These are phyloP conservation scores for Listronotus bonariensis DNA, from an alignment of 1,140 invertebrate species.

Conservation along the genomic window DNA sequence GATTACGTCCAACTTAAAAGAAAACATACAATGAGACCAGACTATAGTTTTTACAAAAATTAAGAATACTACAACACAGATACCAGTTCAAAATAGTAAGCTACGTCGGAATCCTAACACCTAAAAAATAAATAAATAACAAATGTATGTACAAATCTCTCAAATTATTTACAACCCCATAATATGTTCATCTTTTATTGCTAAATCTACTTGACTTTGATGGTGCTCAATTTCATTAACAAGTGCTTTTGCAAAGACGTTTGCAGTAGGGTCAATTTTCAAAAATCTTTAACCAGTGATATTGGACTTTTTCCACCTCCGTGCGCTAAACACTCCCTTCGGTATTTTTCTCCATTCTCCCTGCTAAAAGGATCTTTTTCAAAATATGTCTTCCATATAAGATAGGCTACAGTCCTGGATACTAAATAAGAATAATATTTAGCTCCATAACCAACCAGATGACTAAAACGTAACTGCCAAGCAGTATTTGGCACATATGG, in stretches of 20 bases:
- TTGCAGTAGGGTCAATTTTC: conserved; percentile 68
- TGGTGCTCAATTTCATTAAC: conserved; percentile 63
- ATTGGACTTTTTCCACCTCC: conserved; percentile 86
- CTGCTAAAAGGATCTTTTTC: conserved; percentile 80
- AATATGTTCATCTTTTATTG: conserved; percentile 20
- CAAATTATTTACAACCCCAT: background rate
- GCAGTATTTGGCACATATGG: conserved; percentile 89
- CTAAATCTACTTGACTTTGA: conserved; percentile 41
- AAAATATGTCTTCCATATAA: conserved; percentile 93
- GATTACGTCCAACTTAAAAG: no score
- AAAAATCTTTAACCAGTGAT: conserved; percentile 73
- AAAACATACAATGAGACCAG: no score
- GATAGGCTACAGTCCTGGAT: conserved; percentile 89
- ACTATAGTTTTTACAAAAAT: no score
- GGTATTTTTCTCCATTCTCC: conserved; percentile 75
- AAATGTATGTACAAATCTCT: background rate
- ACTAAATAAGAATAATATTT: conserved; percentile 98
- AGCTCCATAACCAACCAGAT: conserved; percentile 96
- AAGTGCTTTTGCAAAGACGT: conserved; percentile 61
- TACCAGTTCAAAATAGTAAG: no score
- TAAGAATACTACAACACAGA: no score
- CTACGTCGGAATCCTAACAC: background rate
- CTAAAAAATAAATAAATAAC: conserved; percentile 14
- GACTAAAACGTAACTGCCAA: conserved; percentile 95
- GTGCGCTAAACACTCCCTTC: conserved; percentile 77